Evolutionary conservation across 2,888 invertebrate genomes (phyloP), one percentile per base, ranked within the genome.

Genomic region (Meandrusa payeni): DNA sequence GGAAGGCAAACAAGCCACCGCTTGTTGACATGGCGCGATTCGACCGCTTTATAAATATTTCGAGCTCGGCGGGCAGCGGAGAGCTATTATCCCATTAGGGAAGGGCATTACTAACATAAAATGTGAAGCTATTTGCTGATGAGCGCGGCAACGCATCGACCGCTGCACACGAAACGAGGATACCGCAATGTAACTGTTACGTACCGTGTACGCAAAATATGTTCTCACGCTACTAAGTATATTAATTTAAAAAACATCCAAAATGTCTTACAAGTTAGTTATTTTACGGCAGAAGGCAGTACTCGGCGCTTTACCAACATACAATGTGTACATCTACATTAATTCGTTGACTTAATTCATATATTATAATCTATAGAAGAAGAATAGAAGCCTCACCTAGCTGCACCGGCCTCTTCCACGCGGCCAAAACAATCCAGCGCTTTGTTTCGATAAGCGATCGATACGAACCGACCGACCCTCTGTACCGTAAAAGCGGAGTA

Each of bases 81-180:
- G 66, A 69, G 74, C 76, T 73, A 83, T 83, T 83, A 83, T 80
- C 78, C 80, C 79, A 83, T 85, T 85, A 82, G 69, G 77, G 73
- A 68, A 79, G 75, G 69, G 72, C 76, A 79, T 81, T 76, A 79
- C 75, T 82, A 77, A 77, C 73, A 69, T 70, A 75, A 72, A 79
- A 79, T 76, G 76, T 71, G 69, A 66, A 66, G 73, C 76, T 76
- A 75, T 78, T 74, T 74, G 66, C 59, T 59, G 60, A 57, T 51
- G 57, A 60, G 56, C 36, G 42, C 47, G 24, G 46, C 43, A 42
- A 37, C 51, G 19, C 19, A 32, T 52, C 51, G 40, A 32, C 52
- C 51, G 40, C 50, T 47, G 19, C 31, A 17, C 15, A n/a, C n/a
- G 7, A 22, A 9, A 6, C 23, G 27, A 42, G 20, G 27, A 22